Percentiles rank a stretch among this genome's conserved stretches.
phyloP scores from a whole-genome alignment of 2,797 vertebrate species.

The Rhinatrema bivittatum region DNA sequence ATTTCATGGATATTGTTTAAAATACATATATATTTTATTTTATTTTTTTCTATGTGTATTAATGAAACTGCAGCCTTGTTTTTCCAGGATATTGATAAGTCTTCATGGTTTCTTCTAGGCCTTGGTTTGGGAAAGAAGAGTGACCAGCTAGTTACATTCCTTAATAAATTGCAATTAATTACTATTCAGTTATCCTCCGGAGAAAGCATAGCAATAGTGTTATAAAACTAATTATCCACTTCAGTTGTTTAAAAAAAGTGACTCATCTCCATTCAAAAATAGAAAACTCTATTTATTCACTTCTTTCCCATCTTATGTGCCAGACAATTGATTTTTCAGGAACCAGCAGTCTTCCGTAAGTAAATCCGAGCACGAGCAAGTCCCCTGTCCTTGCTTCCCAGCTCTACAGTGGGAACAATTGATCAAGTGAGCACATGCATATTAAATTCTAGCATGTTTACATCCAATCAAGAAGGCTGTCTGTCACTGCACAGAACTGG shows the following conservation, averaged over 20 bases:
- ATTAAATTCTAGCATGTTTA: constrained; percentile 13
- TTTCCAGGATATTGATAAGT: too few relatives aligned
- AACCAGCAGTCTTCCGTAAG: not conserved
- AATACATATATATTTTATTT: too few relatives aligned
- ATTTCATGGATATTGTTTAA: too few relatives aligned
- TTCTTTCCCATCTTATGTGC: not conserved
- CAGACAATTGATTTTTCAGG: not conserved
- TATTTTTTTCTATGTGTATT: too few relatives aligned
- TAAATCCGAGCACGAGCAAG: not conserved
- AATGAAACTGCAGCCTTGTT: too few relatives aligned
- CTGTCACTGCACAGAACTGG: constrained; percentile 2
- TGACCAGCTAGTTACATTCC: too few relatives aligned
- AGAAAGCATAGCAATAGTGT: too few relatives aligned
- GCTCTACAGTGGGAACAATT: not conserved
- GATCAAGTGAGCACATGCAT: constrained; percentile 3
- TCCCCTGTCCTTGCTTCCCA: not conserved
- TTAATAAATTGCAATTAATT: too few relatives aligned
- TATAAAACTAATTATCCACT: not conserved
- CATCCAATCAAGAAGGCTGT: constrained; percentile 1
- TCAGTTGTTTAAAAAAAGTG: not conserved
- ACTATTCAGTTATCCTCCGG: too few relatives aligned
- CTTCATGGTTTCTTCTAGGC: too few relatives aligned
- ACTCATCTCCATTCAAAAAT: constrained; percentile 2
- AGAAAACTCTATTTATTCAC: not conserved
- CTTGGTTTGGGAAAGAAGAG: too few relatives aligned